Percentiles rank a stretch among this genome's conserved stretches.
phyloP scores from a whole-genome alignment of 2,113 vertebrate species.

The Phocoena sinus region DNA sequence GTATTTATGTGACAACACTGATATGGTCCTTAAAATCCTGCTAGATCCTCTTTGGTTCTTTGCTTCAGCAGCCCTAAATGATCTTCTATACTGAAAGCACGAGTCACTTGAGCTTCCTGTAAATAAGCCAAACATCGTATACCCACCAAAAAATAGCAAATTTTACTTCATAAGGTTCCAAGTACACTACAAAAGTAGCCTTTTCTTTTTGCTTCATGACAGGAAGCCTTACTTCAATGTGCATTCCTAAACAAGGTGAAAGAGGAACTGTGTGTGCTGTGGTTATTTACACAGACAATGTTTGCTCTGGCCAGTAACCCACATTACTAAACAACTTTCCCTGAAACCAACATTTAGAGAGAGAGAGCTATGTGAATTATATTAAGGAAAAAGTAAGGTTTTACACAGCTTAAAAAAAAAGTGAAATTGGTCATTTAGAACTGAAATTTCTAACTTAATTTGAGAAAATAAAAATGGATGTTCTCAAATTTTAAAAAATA shows the following conservation, averaged over 20 bases:
- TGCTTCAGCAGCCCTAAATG: slow-evolving; percentile 65
- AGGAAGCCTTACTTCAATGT: slow-evolving; percentile 40
- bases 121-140: slow-evolving; percentile 57
- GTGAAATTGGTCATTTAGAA: slow-evolving; percentile 4
- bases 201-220: slow-evolving; percentile 52
- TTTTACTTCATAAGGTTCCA: slow-evolving; percentile 41
- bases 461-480: slow-evolving; percentile 34
- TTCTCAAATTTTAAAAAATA: slow-evolving; percentile 22
- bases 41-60: slow-evolving; percentile 58
- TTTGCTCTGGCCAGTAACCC: slow-evolving; percentile 60
- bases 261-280: slow-evolving; percentile 52
- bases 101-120: slow-evolving; percentile 58
- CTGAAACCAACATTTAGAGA: slow-evolving; percentile 43
- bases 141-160: slow-evolving; percentile 14
- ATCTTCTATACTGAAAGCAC: slow-evolving; percentile 47
- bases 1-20: background rate
- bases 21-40: slow-evolving; percentile 36
- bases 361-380: slow-evolving; percentile 13
- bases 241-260: slow-evolving; percentile 53
- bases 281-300: slow-evolving; percentile 59
- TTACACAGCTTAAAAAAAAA: slow-evolving; percentile 21
- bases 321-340: slow-evolving; percentile 42
- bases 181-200: slow-evolving; percentile 22
- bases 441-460: slow-evolving; percentile 3
- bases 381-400: slow-evolving; percentile 35